Conservation (phyloP, 2,113 vertebrate genomes). For the Callipepla californica region DNA sequence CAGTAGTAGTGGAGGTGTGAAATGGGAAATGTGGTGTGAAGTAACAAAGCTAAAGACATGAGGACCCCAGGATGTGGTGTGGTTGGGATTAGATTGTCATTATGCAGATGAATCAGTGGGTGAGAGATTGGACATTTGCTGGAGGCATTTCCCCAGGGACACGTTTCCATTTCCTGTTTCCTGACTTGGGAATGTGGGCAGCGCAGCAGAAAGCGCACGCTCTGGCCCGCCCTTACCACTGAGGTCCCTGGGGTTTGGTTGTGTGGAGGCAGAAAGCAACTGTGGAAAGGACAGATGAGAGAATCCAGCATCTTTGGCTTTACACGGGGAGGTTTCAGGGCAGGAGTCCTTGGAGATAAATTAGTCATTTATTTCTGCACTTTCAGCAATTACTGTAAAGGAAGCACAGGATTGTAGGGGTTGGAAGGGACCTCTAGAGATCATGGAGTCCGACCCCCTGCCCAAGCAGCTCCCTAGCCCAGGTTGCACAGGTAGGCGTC, state of each 20-base stretch:
- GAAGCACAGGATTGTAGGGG: no score
- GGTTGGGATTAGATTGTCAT: background rate
- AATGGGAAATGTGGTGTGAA: background rate
- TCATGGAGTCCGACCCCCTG: no score
- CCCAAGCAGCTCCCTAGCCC: no score
- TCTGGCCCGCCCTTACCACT: no score
- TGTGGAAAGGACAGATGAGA: background rate
- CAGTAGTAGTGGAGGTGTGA: fast-evolving
- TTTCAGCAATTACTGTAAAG: background rate
- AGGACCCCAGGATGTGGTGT: background rate
- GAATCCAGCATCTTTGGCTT: background rate
- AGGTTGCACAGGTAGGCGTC: no score
- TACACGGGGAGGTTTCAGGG: no score
- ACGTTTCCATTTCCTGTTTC: background rate
- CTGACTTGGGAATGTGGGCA: background rate
- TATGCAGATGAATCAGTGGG: background rate
- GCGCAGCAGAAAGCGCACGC: background rate
- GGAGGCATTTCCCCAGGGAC: background rate
- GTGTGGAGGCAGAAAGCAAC: background rate
- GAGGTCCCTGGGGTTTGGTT: fast-evolving
- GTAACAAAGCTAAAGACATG: background rate
- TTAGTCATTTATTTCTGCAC: background rate
- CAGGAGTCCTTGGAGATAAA: background rate
- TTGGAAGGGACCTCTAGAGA: no score
- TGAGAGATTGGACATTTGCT: background rate